phyloP scores from a whole-genome alignment of 53 echinoderm and acorn worm genomes.

The Paracentrotus lividus region DNA sequence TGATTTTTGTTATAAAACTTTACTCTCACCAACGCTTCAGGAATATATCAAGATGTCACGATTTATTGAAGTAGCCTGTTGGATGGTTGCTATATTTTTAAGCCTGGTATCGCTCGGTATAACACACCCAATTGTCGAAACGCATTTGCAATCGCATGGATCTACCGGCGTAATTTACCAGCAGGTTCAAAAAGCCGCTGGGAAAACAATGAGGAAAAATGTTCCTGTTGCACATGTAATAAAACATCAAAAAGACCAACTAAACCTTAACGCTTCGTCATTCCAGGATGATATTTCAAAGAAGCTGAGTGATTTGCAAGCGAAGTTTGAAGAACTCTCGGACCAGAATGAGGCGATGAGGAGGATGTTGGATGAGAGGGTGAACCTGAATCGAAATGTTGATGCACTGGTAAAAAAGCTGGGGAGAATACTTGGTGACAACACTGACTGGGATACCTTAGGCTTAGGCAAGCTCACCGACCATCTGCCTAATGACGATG shows the following conservation, averaged over 20 bases:
- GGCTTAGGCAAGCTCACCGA: background rate
- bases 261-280: background rate
- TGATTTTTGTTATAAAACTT: background rate
- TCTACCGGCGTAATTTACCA: background rate
- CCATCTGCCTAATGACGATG: background rate
- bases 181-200: background rate
- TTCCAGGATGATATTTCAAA: slow-evolving; percentile 27
- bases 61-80: background rate
- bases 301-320: slow-evolving; percentile 19
- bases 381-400: background rate
- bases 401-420: slow-evolving; percentile 49
- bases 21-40: background rate
- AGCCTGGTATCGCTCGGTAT: slow-evolving; percentile 30
- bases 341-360: slow-evolving; percentile 16
- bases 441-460: background rate
- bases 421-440: slow-evolving; percentile 1
- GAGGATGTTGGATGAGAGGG: slow-evolving; percentile 10
- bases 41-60: background rate
- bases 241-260: background rate
- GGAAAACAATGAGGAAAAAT: background rate
- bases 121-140: slow-evolving; percentile 6
- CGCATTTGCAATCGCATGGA: background rate
- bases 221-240: background rate
- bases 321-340: slow-evolving; percentile 33
- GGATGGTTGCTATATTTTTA: background rate